Percentiles rank a stretch among this genome's conserved stretches.
These are phyloP conservation scores for Psittacula cyanocephala DNA, from an alignment of 2,113 vertebrate genomes.

Conservation along the genomic window DNA sequence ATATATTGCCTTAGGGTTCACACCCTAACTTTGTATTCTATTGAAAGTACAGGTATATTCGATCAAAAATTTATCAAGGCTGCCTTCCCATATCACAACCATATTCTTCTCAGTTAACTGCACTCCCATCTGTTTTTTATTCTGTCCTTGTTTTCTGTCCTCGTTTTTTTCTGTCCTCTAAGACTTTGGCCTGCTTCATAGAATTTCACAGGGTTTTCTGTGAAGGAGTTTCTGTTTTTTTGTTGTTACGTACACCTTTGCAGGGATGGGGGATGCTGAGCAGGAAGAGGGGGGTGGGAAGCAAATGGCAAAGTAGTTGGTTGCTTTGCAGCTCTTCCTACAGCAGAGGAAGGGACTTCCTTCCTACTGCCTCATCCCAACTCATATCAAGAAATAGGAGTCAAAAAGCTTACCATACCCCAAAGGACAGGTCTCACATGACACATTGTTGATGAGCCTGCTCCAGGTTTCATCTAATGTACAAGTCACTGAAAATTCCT, in stretches of 20 bases:
- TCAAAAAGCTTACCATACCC: not conserved
- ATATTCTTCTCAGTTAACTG: not conserved
- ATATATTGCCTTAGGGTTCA: not conserved
- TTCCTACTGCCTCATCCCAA: not conserved
- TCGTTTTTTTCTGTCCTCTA: not conserved
- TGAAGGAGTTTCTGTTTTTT: not conserved
- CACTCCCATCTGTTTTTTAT: conserved; percentile 37
- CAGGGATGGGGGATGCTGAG: not conserved
- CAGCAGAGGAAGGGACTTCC: not conserved
- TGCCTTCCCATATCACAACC: not conserved
- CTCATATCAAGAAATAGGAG: not conserved
- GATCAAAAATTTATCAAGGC: not conserved
- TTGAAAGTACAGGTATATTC: not conserved
- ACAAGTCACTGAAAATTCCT: not conserved
- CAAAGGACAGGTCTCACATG: not conserved
- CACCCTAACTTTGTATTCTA: not conserved
- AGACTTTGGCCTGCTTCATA: not conserved
- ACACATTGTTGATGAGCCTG: not conserved
- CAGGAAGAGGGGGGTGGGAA: not conserved
- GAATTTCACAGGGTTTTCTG: not conserved
- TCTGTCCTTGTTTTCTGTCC: not conserved
- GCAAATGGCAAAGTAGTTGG: not conserved
- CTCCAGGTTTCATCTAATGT: not conserved
- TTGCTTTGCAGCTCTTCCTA: not conserved
- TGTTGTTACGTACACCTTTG: not conserved